Conservation (phyloP, 2,113 vertebrate genomes). For the Pithys albifrons region DNA sequence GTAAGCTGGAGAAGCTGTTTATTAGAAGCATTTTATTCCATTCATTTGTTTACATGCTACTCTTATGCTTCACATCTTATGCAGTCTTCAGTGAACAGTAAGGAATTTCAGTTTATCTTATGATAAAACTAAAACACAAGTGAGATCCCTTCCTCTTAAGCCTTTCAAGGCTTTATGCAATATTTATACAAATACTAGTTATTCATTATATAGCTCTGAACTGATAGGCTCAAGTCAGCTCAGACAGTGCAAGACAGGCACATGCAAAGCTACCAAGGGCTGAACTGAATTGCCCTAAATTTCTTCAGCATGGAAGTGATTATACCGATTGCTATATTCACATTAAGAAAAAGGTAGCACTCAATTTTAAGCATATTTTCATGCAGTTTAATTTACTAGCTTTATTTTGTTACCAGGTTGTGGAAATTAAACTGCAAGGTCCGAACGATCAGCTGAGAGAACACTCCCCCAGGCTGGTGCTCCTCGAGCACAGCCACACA, state of each 20-base stretch:
- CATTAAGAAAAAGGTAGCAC: background rate
- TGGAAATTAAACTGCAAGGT: background rate
- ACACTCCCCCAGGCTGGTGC: background rate
- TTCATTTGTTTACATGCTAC: background rate
- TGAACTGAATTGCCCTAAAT: background rate
- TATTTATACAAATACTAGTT: background rate
- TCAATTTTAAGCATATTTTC: background rate
- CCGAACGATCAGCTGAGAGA: background rate
- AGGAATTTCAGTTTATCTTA: background rate
- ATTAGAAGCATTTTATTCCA: background rate
- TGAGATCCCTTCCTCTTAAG: background rate
- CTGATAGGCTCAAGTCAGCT: background rate
- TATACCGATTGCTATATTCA: background rate
- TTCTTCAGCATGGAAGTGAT: background rate
- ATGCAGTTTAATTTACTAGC: background rate
- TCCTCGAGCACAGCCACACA: fast-evolving
- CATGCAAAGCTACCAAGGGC: background rate
- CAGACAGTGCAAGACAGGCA: background rate
- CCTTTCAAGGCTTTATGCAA: background rate
- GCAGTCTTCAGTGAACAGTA: background rate
- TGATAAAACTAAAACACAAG: background rate
- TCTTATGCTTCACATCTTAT: background rate
- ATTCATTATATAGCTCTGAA: background rate
- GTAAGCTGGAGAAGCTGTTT: background rate
- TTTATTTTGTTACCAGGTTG: background rate